Evolutionary conservation across 1,140 invertebrate genomes (phyloP).

Genomic region (Melanaphis sacchari): DNA sequence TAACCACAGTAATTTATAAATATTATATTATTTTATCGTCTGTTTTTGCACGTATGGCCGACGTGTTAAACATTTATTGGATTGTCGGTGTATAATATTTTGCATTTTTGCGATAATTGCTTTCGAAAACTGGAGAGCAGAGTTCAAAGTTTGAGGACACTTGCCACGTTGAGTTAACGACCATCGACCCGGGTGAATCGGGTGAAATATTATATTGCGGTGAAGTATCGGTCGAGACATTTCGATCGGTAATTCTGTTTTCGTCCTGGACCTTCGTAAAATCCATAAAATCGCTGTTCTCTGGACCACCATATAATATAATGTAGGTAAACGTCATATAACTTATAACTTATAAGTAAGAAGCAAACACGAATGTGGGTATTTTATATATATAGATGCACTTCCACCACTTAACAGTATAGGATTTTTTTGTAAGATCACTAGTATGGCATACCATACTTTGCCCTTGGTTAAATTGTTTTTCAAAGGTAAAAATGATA

Average conservation of each 20-base stretch:
- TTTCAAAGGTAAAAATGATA: neutral
- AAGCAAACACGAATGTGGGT: neutral
- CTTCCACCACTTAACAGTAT: too few species aligned
- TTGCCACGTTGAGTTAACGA: neutral
- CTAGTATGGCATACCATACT: neutral
- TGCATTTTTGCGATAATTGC: constrained; percentile 2
- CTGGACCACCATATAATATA: neutral
- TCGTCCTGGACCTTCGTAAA: neutral
- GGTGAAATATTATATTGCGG: neutral
- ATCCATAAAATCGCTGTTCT: neutral
- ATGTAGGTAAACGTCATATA: neutral
- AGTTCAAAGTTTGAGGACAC: neutral
- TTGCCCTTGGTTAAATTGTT: neutral
- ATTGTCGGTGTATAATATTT: neutral
- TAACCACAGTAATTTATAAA: neutral
- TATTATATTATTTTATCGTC: neutral
- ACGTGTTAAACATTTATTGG: neutral
- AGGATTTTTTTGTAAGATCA: neutral
- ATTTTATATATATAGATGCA: neutral
- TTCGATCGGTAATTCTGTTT: neutral
- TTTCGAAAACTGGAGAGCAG: neutral
- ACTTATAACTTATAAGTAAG: neutral
- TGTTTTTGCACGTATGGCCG: neutral
- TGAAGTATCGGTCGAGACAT: neutral
- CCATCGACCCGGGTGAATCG: neutral